phyloP scores from a whole-genome alignment of 2,888 invertebrate species.

The Ectemnius cavifrons region DNA sequence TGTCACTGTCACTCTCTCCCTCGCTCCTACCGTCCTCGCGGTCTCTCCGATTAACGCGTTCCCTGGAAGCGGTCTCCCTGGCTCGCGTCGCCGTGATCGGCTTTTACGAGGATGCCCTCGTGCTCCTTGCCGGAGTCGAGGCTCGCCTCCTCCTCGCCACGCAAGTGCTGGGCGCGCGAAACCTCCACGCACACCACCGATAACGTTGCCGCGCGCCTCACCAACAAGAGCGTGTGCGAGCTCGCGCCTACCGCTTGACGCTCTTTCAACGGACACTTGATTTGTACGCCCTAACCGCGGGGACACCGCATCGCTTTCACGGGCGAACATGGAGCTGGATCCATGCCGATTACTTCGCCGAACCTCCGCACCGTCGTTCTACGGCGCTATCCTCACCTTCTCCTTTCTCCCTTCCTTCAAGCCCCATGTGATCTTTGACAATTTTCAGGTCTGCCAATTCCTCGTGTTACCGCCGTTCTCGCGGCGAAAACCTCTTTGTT shows the following conservation, averaged over 20 bases:
- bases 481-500: background rate
- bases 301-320: slow-evolving; percentile 76
- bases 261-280: slow-evolving; percentile 63
- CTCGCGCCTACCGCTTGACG: slow-evolving; percentile 42
- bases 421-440: slow-evolving; percentile 14
- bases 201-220: slow-evolving; percentile 28
- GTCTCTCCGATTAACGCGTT: background rate
- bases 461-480: background rate
- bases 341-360: slow-evolving; percentile 68
- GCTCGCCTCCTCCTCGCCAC: slow-evolving; percentile 43
- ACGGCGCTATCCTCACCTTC: slow-evolving; percentile 50
- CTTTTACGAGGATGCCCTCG: slow-evolving; percentile 28
- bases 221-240: slow-evolving; percentile 20
- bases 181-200: slow-evolving; percentile 42
- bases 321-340: slow-evolving; percentile 74
- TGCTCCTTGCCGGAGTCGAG: slow-evolving; percentile 16
- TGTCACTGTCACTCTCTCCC: slow-evolving; percentile 4
- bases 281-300: slow-evolving; percentile 76
- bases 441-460: background rate
- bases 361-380: slow-evolving; percentile 58
- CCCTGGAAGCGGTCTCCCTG: slow-evolving; percentile 50
- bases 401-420: slow-evolving; percentile 28
- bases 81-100: slow-evolving; percentile 53
- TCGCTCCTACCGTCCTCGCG: slow-evolving; percentile 50
- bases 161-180: slow-evolving; percentile 47